Percentiles rank a stretch among this genome's conserved stretches.
Conservation (phyloP, 2,888 invertebrate species). For the Strigamia crassipes region DNA sequence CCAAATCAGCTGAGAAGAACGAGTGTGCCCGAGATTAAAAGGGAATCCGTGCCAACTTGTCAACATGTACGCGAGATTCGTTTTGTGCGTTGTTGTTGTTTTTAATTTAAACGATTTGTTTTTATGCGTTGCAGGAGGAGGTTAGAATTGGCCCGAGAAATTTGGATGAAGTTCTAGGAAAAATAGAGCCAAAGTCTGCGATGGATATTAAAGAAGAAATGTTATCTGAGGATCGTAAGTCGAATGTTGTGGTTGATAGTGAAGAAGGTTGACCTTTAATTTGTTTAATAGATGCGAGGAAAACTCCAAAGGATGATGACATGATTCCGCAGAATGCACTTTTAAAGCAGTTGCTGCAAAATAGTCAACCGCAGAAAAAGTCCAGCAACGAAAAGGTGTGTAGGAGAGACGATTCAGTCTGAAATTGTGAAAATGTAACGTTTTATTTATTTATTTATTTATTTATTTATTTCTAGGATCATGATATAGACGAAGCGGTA, state of each 20-base stretch:
- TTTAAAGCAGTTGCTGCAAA: constrained; percentile 50
- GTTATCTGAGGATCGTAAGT: neutral
- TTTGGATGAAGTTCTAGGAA: constrained; percentile 46
- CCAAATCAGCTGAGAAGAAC: neutral
- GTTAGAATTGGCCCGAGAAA: constrained; percentile 19
- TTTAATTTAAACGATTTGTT: neutral
- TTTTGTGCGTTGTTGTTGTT: neutral
- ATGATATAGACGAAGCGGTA: constrained; percentile 43
- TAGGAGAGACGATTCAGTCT: neutral
- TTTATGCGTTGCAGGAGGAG: constrained; percentile 51
- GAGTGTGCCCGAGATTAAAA: neutral
- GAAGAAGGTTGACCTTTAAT: neutral
- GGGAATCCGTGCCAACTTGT: neutral
- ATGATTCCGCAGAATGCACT: constrained; percentile 49
- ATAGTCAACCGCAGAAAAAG: constrained; percentile 46
- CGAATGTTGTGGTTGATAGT: neutral
- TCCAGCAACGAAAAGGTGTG: constrained; percentile 1
- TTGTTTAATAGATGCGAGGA: neutral
- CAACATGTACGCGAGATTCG: neutral
- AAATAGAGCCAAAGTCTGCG: constrained; percentile 8
- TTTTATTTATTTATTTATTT: neutral
- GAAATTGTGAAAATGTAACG: neutral
- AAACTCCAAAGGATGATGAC: constrained; percentile 38
- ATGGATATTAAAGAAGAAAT: neutral
- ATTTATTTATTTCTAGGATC: constrained; percentile 41